phyloP scores from a whole-genome alignment of 1,140 invertebrate species.

The Charaxes varanes region DNA sequence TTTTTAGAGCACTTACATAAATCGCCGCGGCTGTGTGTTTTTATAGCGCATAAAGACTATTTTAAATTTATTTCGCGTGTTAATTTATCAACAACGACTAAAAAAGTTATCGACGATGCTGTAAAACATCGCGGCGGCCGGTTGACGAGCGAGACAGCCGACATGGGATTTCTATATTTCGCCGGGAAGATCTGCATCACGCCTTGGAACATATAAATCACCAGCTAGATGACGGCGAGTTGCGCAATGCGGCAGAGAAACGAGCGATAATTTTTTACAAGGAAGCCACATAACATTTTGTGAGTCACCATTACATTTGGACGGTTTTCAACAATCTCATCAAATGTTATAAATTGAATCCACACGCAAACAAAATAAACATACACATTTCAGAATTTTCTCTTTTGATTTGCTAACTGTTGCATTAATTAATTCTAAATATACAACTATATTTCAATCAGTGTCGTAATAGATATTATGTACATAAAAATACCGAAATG shows the following conservation, averaged over 20 bases:
- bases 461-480: too few relatives aligned
- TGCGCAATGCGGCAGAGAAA: slow-evolving; percentile 25
- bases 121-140: slow-evolving; percentile 23
- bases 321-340: slow-evolving; percentile 22
- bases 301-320: slow-evolving; percentile 28
- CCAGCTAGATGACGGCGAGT: slow-evolving; percentile 19
- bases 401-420: too few relatives aligned
- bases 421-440: too few relatives aligned
- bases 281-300: slow-evolving; percentile 17
- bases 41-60: slow-evolving; percentile 34
- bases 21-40: slow-evolving; percentile 27
- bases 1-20: slow-evolving; percentile 53
- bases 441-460: too few relatives aligned
- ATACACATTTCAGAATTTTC: too few relatives aligned
- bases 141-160: slow-evolving; percentile 14
- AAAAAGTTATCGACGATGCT: slow-evolving; percentile 12
- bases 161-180: slow-evolving; percentile 23
- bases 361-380: too few relatives aligned
- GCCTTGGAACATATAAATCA: slow-evolving; percentile 31
- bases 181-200: slow-evolving; percentile 12
- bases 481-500: too few relatives aligned
- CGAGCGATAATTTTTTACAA: slow-evolving; percentile 17
- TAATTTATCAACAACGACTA: slow-evolving; percentile 24
- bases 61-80: slow-evolving; percentile 28
- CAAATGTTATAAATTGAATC: background rate